phyloP scores from a whole-genome alignment of 1,140 invertebrate genomes.

The Colletes gigas region DNA sequence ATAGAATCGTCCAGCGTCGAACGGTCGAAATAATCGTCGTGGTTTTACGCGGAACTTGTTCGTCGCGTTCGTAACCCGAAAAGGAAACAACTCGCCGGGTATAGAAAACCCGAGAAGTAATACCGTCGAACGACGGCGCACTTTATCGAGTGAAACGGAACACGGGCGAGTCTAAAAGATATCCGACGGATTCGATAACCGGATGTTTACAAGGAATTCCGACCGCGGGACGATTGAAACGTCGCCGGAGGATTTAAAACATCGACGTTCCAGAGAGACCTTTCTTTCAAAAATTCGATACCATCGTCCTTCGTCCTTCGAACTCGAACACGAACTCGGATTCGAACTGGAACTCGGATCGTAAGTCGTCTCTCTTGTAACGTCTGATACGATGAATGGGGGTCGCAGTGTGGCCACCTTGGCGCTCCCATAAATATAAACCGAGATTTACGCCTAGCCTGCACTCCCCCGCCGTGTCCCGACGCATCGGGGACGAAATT shows the following conservation, averaged over 20 bases:
- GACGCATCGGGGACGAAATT: not conserved
- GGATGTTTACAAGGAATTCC: not conserved
- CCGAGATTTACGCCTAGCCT: not conserved
- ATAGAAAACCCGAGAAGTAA: no score
- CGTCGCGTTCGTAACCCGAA: no score
- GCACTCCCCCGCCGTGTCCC: not conserved
- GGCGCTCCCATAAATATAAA: conserved; percentile 5
- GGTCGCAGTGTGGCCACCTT: not conserved
- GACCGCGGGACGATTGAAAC: no score
- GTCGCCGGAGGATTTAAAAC: not conserved
- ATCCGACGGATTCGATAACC: not conserved
- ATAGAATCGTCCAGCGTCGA: no score
- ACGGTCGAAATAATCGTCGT: no score
- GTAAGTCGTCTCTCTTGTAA: not conserved
- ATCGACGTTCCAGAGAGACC: not conserved
- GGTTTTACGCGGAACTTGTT: no score
- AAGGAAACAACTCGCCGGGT: no score
- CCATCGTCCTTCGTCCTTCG: no score
- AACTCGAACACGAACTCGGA: not conserved
- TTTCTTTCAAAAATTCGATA: conserved; percentile 6
- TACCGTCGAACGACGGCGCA: no score
- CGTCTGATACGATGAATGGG: not conserved
- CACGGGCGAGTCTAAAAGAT: not conserved
- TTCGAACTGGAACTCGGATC: not conserved
- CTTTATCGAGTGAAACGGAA: no score